Evolutionary conservation across 2,888 invertebrate genomes (phyloP).

Genomic region (Synergus gifuensis): DNA sequence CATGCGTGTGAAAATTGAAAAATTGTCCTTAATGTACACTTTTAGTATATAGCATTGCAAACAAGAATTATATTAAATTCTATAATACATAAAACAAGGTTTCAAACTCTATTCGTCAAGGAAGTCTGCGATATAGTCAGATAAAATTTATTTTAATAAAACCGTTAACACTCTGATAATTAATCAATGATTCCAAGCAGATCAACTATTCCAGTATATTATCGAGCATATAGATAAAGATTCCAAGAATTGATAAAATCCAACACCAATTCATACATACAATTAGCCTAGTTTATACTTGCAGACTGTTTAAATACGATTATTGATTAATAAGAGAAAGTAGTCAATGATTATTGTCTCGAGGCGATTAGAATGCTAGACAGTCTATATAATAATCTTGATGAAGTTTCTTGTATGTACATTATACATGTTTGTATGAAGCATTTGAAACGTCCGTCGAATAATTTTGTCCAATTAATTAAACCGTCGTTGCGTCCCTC

Average conservation of each 20-base stretch:
- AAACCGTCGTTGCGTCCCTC: not conserved
- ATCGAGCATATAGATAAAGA: not conserved
- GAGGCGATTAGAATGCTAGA: not conserved
- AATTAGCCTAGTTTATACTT: not conserved
- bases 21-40: too few relatives aligned
- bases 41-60: too few relatives aligned
- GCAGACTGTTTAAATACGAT: not conserved
- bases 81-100: too few relatives aligned
- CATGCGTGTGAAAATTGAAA: not conserved
- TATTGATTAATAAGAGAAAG: not conserved
- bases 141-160: too few relatives aligned
- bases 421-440: not conserved
- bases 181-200: not conserved
- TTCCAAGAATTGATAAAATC: not conserved
- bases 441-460: not conserved
- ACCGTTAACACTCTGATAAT: not conserved
- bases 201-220: not conserved
- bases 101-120: too few relatives aligned
- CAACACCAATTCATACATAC: not conserved
- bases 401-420: not conserved
- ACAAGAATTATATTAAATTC: too few relatives aligned
- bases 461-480: slow-evolving; percentile 17
- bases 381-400: not conserved
- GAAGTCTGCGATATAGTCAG: too few relatives aligned
- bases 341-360: not conserved